Percentiles rank a stretch among this genome's conserved stretches.
phyloP scores from a whole-genome alignment of 1,140 invertebrate genomes.

The Drosophila miranda region DNA sequence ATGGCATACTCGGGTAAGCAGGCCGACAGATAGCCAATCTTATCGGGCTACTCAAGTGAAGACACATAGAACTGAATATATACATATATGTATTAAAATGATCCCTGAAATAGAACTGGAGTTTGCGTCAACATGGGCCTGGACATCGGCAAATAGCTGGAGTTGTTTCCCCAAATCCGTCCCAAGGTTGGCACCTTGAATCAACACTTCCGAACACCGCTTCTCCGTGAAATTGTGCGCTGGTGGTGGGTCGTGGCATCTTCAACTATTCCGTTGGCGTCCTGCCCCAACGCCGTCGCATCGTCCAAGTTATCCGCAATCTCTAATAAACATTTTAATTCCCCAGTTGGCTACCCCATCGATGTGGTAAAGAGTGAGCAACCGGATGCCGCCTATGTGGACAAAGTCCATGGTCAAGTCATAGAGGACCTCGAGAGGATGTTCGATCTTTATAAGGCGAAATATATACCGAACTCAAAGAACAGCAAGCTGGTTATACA shows the following conservation, averaged over 20 bases:
- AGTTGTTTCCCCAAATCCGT: slow-evolving; percentile 90
- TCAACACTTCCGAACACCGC: slow-evolving; percentile 91
- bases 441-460: slow-evolving; percentile 91
- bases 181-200: slow-evolving; percentile 89
- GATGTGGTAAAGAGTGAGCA: slow-evolving; percentile 87
- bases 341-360: slow-evolving; percentile 92
- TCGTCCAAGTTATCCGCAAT: slow-evolving; percentile 86
- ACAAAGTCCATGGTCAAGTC: slow-evolving; percentile 90
- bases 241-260: slow-evolving; percentile 90
- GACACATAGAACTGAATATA: not conserved
- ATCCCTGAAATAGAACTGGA: slow-evolving; percentile 85
- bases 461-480: slow-evolving; percentile 87
- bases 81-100: too few relatives aligned
- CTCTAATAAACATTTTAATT: not conserved
- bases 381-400: slow-evolving; percentile 89
- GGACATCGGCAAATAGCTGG: slow-evolving; percentile 87
- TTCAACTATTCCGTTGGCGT: slow-evolving; percentile 95
- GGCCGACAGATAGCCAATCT: slow-evolving; percentile 14
- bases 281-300: slow-evolving; percentile 89
- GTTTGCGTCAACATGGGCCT: slow-evolving; percentile 91
- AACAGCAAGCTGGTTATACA: slow-evolving; percentile 82
- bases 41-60: slow-evolving; percentile 17
- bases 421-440: slow-evolving; percentile 86
- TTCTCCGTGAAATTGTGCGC: slow-evolving; percentile 89
- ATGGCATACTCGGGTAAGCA: slow-evolving; percentile 87